Base-by-base conservation (phyloP, 2,113 vertebrate species). In the Vidua macroura region DNA sequence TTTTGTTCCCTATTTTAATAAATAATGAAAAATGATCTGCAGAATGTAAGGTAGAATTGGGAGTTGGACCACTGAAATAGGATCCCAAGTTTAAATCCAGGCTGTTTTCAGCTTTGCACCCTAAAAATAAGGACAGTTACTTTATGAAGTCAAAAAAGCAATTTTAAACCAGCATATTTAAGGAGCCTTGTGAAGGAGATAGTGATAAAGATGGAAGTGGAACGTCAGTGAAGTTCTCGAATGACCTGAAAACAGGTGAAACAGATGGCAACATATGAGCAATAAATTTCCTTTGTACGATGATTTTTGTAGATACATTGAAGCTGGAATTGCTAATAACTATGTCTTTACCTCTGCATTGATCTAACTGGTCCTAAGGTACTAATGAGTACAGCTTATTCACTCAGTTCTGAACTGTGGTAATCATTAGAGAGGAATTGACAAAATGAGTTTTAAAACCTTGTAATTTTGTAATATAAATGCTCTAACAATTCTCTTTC, bases 1-100 rank as follows among this genome's bases (percentile, higher is more conserved):
- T 80, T 96, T 70, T 93, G 19, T 48, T 95, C 92, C 37, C 11
- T 78, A 39, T 95, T 92, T 92, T 95, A 92, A 82, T 49, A 90
- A 91, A 85, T 76, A 77, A 60, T 30, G 28, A 19, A 68, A 80
- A 55, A 64, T 46, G 0, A 63, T 20, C 44, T 94, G 72, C 58
- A 93, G 52, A 83, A 28, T 55, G n/a, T 51, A 90, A 76, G 7
- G 14, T 69, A 33, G 25, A 51, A 59, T 20, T 81, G 23, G 4
- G 7, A 4, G 2, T 13, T 66, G 49, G 13, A 70, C 17, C 7
- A 10, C 24, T 81, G 62, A 41, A 41, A 13, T 64, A 17, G 22
- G 9, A 78, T 68, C 30, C n/a, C 19, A 17, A 22, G 8, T 80
- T 80, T 53, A 72, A 73, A 83, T 49, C 15, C 11, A 82, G 39